Evolutionary conservation across 2,797 vertebrate genomes (phyloP), one percentile per base, ranked within the genome.

Genomic region (Zalophus californianus): DNA sequence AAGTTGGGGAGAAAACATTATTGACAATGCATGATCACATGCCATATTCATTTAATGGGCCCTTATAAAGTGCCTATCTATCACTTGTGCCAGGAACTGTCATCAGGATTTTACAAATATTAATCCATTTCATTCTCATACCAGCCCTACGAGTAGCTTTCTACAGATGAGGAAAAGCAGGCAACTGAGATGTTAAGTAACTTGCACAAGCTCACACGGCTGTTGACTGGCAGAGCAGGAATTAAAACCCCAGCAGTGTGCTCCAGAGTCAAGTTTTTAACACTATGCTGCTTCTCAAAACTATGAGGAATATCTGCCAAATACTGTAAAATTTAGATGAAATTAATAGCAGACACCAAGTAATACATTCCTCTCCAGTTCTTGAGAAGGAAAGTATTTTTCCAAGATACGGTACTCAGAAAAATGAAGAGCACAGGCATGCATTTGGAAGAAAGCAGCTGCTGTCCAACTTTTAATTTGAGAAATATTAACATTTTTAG

Each of bases 341-440:
- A 77, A 35, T 60, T 70, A 35, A 93, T 7, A 41, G 92, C 77
- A 77, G 25, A 83, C 21, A 44, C 29, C 29, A 54, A 62, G 86
- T 20, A 52, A 50, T 44, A 58, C 68, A 48, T 66, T 58, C 68
- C 29, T 68, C 68, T 82, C 41, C 21, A 62, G 58, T 62, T 90
- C 79, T 25, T 62, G 27, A 90, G 23, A 35, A 44, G 32, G 35
- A 38, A 95, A 52, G 27, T 56, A 7, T 25, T 44, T 89, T 58
- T 66, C 58, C 8, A 21, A 82, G 54, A 6, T 14, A 7, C n/a
- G 27, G 27, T 15, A 27, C 66, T 82, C 77, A n/a, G 52, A 64
- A 80, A 50, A 68, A 77, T 2, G 13, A 86, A 64, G 77, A 64
- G 1, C 3, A 52, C 32, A 32, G 27, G n/a, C 56, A 20, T 21